Base-by-base conservation (phyloP, 2,797 vertebrate species). In the Gymnocypris eckloni region DNA sequence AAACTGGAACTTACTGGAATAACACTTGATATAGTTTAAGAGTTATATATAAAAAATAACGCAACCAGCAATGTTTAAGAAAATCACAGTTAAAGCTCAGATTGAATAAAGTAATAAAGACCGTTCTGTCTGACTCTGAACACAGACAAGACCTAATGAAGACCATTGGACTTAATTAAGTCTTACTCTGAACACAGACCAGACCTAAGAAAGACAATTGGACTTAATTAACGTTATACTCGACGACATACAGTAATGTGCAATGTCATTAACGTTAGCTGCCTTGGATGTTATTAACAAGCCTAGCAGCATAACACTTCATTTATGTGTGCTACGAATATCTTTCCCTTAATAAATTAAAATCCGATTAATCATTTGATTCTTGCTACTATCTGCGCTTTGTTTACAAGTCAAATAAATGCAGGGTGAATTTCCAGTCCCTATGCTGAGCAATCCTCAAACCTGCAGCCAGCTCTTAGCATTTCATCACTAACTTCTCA, bases 401-500 rank as follows among this genome's bases (percentile, higher is more conserved):
- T 22, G 28, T 77, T 67, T 39, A 25, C 20, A 13, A 15, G 79
- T 28, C 39, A 79, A 43, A 37, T 28, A 79, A 43, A 37, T 28
- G 67, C 71, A 73, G 52, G 87, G 72, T 88, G 81, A 84, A 84
- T 91, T 82, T 89, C 64, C 18, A 91, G 92, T 92, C 93, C 89
- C 92, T 91, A 92, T 91, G 84, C 78, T 90, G 91, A 89, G 93
- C 92, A 94, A 93, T 88, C 90, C 92, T 93, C 92, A 93, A 94
- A 92, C 92, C 94, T 94, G 94, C 93, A 92, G 93, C 93, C 92
- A 93, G 93, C 91, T 84, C 91, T 93, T 93, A 93, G 93, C 92
- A 93, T 94, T 94, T 92, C 95, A 95, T 94, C 97, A 98, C 97
- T 98, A 98, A 99, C 98, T 98, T 98, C 95, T 99, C 96, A 96